These are phyloP conservation scores for Ischnura elegans DNA, from an alignment of 2,888 invertebrate species.

Conservation along the genomic window DNA sequence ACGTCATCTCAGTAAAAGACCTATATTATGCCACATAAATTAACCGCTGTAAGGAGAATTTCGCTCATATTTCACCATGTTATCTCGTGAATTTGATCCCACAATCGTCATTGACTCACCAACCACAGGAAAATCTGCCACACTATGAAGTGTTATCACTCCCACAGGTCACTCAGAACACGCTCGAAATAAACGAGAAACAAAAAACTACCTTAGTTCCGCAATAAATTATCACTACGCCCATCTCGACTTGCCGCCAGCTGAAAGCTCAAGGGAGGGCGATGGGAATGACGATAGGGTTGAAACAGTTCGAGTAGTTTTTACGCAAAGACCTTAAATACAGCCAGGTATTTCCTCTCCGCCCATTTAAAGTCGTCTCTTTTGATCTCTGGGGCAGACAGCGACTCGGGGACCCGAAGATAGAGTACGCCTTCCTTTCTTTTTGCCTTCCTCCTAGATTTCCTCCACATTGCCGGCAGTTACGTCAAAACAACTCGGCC, in stretches of 20 bases:
- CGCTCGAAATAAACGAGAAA: too few relatives aligned
- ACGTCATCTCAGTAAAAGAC: too few relatives aligned
- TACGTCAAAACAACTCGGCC: background rate
- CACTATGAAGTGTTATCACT: too few relatives aligned
- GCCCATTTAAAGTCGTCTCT: background rate
- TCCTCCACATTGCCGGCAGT: background rate
- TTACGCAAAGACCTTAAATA: background rate
- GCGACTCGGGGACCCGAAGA: background rate
- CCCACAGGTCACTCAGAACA: too few relatives aligned
- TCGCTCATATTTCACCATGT: too few relatives aligned
- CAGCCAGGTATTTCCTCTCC: background rate
- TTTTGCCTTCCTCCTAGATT: background rate
- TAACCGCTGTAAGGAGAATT: too few relatives aligned
- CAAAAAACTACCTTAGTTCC: too few relatives aligned
- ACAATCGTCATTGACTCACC: too few relatives aligned
- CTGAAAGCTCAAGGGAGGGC: background rate
- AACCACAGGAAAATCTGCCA: too few relatives aligned
- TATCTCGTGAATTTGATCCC: too few relatives aligned
- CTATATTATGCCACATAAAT: too few relatives aligned
- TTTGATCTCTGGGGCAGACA: background rate
- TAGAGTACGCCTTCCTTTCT: background rate
- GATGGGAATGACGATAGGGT: background rate
- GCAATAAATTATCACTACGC: too few relatives aligned
- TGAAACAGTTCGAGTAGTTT: background rate
- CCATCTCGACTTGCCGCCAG: background rate